Conservation (phyloP, 1,140 invertebrate species). For the Proales similis region DNA sequence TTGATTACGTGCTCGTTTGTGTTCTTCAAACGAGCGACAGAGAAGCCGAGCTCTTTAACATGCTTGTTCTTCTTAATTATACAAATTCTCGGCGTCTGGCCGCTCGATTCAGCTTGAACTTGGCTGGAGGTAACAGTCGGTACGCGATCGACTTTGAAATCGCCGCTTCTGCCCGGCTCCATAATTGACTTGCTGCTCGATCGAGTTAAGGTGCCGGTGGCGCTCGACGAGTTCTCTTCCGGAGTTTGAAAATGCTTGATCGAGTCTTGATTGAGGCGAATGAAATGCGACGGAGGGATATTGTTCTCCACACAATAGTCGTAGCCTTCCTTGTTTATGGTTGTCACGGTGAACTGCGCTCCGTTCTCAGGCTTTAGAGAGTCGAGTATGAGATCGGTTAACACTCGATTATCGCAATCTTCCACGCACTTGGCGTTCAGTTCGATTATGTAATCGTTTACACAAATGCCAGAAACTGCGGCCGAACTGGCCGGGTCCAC, state of each 20-base stretch:
- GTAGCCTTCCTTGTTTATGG: conserved; percentile 1
- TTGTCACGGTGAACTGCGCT: conserved; percentile 2
- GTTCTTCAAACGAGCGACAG: conserved; percentile 15
- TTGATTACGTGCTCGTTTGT: conserved; percentile 13
- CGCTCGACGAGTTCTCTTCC: background rate
- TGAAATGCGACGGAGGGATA: background rate
- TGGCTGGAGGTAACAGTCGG: no score
- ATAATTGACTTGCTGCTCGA: no score
- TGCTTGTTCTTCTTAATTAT: conserved; percentile 20
- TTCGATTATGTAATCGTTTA: conserved; percentile 28
- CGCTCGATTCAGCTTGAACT: no score
- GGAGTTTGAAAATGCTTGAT: conserved; percentile 17
- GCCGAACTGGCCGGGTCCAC: background rate
- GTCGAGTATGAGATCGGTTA: conserved; percentile 24
- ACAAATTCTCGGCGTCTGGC: background rate
- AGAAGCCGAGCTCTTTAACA: conserved; percentile 13
- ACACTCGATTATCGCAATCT: conserved; percentile 9
- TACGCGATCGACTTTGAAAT: background rate
- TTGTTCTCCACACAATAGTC: background rate
- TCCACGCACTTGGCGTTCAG: conserved; percentile 25
- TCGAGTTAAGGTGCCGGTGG: no score
- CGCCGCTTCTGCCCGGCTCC: no score
- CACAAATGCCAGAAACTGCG: background rate
- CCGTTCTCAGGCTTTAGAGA: conserved; percentile 1
- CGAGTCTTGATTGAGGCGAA: background rate